Base-by-base conservation (phyloP, 2,888 invertebrate species). In the Caenorhabditis wallacei region DNA sequence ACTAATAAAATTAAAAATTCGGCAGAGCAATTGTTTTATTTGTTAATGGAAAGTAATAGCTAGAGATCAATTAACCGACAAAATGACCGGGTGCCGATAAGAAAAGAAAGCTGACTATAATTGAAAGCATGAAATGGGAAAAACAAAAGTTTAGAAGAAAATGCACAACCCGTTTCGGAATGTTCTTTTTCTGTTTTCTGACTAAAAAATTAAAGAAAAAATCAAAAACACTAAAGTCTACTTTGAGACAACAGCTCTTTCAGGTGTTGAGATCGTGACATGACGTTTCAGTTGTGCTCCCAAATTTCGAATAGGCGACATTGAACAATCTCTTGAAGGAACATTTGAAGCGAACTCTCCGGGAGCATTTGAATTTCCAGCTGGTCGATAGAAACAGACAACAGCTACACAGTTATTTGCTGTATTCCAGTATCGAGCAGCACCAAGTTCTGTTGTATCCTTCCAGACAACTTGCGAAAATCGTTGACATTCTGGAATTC, bases 381-480 rank as follows among this genome's bases (percentile, higher is more conserved):
- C 88, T 0, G 92, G 92, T 16, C 91, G 85, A 71, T 92, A 92
- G 75, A 92, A 90, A 20, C 90, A 90, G 1, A 92, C 92, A 13
- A 92, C 86, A 11, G 91, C 90, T 16, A 92, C 88, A 71, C 89
- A 89, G 72, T 91, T 89, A 66, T 88, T 89, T 22, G 88, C 82
- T 7, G 89, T 91, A 63, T 90, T 89, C 92, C 92, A 92, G 59
- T 88, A 88, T 26, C 91, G 63, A 2, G 87, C 87, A 0, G 85
- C 87, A 48, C 87, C 87, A 11, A 87, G 68, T 66, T 87, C 87
- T 13, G 72, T 59, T 13, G 89, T 88, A 35, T 90, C 89, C 37
- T 89, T 85, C 92, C 92, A 92, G 2, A 92, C 87, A 84, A 92
- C 89, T 84, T 92, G 92, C 0, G 91, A 90, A 82, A 92, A 92